A percentile compares a stretch with the other conserved stretches of the same genome.
Conservation (phyloP, 1,140 invertebrate genomes). For the Eriocheir sinensis region DNA sequence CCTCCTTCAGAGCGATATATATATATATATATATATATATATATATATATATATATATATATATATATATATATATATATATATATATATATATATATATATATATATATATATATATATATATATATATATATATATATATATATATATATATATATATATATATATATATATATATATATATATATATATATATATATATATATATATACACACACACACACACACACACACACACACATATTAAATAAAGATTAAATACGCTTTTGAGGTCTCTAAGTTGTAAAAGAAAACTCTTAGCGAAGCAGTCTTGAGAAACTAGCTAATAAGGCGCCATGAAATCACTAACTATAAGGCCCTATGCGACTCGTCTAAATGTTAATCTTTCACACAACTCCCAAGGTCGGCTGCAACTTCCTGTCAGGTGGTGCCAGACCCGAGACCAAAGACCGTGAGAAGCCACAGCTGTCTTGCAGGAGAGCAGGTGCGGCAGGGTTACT, state of each 20-base stretch:
- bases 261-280: background rate
- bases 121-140: constrained; percentile 14
- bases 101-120: background rate
- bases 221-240: constrained; percentile 43
- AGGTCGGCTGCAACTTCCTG: background rate
- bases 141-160: constrained; percentile 3
- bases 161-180: background rate
- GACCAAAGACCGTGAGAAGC: background rate
- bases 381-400: background rate
- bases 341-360: background rate
- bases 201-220: constrained; percentile 23
- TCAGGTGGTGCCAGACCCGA: background rate
- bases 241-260: background rate
- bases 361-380: background rate
- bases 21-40: too few species aligned
- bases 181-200: background rate
- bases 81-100: too few species aligned
- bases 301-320: background rate
- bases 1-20: too few species aligned
- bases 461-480: background rate
- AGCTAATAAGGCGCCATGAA: background rate
- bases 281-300: background rate
- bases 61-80: too few species aligned
- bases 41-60: too few species aligned
- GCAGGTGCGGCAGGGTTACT: background rate